These are phyloP conservation scores for Clistopyga incitator DNA, from an alignment of 2,888 invertebrate species.

Conservation along the genomic window DNA sequence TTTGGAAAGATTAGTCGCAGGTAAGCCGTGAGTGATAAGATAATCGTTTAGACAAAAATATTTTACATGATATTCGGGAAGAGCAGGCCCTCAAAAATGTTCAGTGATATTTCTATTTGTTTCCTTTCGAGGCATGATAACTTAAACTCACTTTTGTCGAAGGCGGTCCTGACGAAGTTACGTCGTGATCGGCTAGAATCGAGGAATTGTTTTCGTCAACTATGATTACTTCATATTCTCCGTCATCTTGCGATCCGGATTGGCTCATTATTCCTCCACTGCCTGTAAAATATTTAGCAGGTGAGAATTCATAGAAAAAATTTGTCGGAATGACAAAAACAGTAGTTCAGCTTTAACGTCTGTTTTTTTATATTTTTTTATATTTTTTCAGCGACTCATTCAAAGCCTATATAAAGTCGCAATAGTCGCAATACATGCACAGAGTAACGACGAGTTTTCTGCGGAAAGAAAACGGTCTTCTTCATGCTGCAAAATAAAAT, in stretches of 20 bases:
- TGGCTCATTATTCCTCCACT: conserved; percentile 83
- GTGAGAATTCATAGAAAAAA: neutral
- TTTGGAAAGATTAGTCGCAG: conserved; percentile 31
- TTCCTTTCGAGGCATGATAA: conserved; percentile 4
- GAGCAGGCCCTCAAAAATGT: conserved; percentile 4
- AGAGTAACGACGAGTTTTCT: conserved; percentile 27
- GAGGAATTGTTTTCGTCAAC: conserved; percentile 95
- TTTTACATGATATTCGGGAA: conserved; percentile 14
- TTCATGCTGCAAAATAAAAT: conserved; percentile 69
- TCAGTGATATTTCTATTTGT: neutral
- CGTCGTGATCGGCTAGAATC: conserved; percentile 91
- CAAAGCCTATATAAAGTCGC: conserved; percentile 56
- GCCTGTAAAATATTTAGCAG: conserved; percentile 73
- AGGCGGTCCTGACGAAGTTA: conserved; percentile 90
- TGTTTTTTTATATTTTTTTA: conserved; percentile 35
- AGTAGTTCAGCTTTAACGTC: conserved; percentile 42
- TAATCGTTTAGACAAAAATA: conserved; percentile 28
- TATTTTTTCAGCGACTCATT: conserved; percentile 49
- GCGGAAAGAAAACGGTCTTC: conserved; percentile 39
- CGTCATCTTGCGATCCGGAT: conserved; percentile 88
- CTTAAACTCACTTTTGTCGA: conserved; percentile 91
- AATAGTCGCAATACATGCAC: conserved; percentile 61
- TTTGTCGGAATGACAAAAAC: conserved; percentile 50
- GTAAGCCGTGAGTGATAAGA: conserved; percentile 42
- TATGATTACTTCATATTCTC: conserved; percentile 95